Evolutionary conservation across 2,113 vertebrate species (phyloP), one percentile per base, ranked within the genome.

Genomic region (Planiliza haematocheilus): DNA sequence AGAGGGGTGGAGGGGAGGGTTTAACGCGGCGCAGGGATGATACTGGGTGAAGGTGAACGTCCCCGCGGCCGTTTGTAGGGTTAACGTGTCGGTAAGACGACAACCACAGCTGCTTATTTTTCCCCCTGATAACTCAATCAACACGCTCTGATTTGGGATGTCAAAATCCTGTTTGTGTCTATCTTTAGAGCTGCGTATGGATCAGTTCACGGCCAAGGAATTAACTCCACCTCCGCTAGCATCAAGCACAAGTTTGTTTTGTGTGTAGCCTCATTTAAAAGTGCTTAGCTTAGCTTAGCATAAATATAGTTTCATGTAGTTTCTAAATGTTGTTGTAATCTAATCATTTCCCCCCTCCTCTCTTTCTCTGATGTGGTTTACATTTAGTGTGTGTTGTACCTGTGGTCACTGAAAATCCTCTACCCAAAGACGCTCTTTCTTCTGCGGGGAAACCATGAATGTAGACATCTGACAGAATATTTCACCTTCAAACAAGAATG

Each of bases 401-500:
- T 95, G 75, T 95, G 94, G 94, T 94, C 94, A 9, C 88, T 95
- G 92, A 95, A 95, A 89, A 95, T 93, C 91, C 92, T 95, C 81
- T 95, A 95, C 88, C 94, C 94, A 92, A 95, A 95, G 93, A 95
- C 94, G 1, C 88, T 95, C 76, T 95, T 94, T 91, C 92, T 95
- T 71, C 92, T 95, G 59, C 92, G 94, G 74, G 94, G 94, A 84
- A 95, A 95, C 86, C 94, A 95, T 91, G 94, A 95, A 94, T 95
- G 94, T 94, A 94, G 94, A 94, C 94, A 95, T 83, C 89, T 95
- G 91, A 95, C 94, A 62, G 94, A 95, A 93, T 95, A 95, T 91
- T 95, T 95, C 90, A 95, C 94, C 88, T 95, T 95, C 91, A 95
- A 95, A 93, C 93, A 94, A 91, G 94, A 95, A 95, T 95, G 94